Evolutionary conservation across 1,140 invertebrate species (phyloP).

Genomic region (Leptestheria dahalacensis): DNA sequence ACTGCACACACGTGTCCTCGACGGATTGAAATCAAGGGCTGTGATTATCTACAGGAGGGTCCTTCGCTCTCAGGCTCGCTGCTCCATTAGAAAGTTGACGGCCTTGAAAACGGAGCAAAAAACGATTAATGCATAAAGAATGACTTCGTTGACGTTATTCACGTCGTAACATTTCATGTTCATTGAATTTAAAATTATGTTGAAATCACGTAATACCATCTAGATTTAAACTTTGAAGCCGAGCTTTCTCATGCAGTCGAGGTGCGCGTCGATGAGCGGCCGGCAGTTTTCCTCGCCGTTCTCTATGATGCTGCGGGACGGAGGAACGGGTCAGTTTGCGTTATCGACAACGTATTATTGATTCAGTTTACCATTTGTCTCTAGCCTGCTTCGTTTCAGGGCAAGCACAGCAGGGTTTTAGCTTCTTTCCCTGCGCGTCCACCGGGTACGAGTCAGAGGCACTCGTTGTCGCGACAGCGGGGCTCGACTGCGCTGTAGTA

Average conservation of each 20-base stretch:
- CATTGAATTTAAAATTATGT: too few relatives aligned
- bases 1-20: too few relatives aligned
- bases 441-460: background rate
- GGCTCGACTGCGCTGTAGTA: background rate
- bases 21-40: too few relatives aligned
- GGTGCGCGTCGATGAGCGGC: conserved; percentile 85
- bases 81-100: too few relatives aligned
- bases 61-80: too few relatives aligned
- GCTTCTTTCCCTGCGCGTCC: conserved; percentile 36
- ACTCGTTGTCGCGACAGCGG: too few relatives aligned
- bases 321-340: conserved; percentile 14
- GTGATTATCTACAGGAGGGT: too few relatives aligned
- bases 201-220: background rate
- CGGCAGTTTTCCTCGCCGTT: conserved; percentile 85
- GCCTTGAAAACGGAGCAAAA: too few relatives aligned
- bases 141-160: too few relatives aligned
- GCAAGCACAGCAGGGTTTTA: conserved; percentile 94
- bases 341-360: background rate
- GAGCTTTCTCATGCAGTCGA: conserved; percentile 84
- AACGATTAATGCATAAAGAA: too few relatives aligned
- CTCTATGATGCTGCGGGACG: conserved; percentile 69
- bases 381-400: conserved; percentile 84
- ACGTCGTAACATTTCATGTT: too few relatives aligned
- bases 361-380: conserved; percentile 63
- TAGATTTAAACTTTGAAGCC: conserved; percentile 73